phyloP scores from a whole-genome alignment of 2,113 vertebrate species.

The Xiphophorus hellerii region DNA sequence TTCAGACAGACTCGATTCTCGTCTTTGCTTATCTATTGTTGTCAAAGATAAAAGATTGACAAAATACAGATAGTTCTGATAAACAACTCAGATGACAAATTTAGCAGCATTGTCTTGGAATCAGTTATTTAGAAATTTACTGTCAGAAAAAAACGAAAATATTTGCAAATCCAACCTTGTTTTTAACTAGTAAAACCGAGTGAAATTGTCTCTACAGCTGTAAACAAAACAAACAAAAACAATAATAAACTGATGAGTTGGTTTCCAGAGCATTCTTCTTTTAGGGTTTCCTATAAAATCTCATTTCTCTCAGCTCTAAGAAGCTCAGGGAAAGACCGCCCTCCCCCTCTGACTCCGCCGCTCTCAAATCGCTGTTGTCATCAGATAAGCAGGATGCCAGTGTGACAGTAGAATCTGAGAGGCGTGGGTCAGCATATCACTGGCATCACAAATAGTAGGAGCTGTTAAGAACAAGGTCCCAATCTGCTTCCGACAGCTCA shows the following conservation, averaged over 20 bases:
- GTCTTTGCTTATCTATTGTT: not conserved
- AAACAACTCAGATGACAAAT: not conserved
- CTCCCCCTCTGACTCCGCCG: not conserved
- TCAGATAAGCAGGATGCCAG: constrained; percentile 75
- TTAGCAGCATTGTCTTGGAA: not conserved
- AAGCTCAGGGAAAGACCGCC: constrained; percentile 36
- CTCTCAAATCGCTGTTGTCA: constrained; percentile 69
- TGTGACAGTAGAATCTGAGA: constrained; percentile 76
- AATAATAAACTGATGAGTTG: not conserved
- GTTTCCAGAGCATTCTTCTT: constrained; percentile 14
- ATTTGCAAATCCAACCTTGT: not conserved
- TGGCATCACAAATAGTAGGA: constrained; percentile 62
- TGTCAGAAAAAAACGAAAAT: not conserved
- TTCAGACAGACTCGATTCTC: not conserved
- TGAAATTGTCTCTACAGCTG: not conserved
- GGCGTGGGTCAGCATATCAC: constrained; percentile 66
- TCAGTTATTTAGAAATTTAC: not conserved
- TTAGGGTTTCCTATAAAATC: constrained; percentile 32
- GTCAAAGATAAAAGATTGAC: too few species aligned
- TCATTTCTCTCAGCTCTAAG: constrained; percentile 45
- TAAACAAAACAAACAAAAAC: not conserved
- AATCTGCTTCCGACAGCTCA: constrained; percentile 29
- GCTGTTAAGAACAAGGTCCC: constrained; percentile 50
- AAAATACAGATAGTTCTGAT: not conserved
- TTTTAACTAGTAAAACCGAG: not conserved